Evolutionary conservation across 2,797 vertebrate genomes (phyloP).

Genomic region (Silurus lanzhouensis): DNA sequence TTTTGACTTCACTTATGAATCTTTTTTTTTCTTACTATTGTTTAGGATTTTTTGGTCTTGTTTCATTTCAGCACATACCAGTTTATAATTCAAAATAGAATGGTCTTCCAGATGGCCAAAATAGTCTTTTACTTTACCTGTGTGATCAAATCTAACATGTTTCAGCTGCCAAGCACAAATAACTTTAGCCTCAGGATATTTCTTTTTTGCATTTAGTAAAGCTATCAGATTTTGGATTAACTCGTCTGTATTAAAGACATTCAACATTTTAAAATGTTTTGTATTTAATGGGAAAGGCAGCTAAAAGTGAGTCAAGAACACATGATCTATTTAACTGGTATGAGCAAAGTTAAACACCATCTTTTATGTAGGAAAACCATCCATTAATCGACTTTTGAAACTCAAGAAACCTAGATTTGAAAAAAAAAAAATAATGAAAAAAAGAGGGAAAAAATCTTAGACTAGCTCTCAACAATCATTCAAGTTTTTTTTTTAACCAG

Average conservation of each 20-base stretch:
- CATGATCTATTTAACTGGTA: no score
- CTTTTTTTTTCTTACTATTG: not conserved
- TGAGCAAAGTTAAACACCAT: accelerated
- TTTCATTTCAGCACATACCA: slow-evolving; percentile 4
- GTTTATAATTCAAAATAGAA: not conserved
- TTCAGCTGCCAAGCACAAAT: no score
- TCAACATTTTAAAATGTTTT: no score
- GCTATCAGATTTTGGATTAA: no score
- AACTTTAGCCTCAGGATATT: not conserved
- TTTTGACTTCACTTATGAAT: no score
- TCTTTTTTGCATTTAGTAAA: not conserved
- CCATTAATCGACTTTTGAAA: not conserved
- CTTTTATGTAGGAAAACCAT: not conserved
- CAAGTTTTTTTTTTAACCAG: not conserved
- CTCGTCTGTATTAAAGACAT: no score
- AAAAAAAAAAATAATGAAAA: no score
- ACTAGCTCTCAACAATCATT: not conserved
- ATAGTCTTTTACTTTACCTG: not conserved
- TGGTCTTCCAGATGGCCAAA: not conserved
- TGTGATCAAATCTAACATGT: no score
- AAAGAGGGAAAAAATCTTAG: not conserved
- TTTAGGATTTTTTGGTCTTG: not conserved
- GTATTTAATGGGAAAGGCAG: no score
- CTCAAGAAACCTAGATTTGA: not conserved
- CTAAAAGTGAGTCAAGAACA: no score